Evolutionary conservation across 2,888 invertebrate species (phyloP), one percentile per base, ranked within the genome.

Genomic region (Craniophora ligustri): DNA sequence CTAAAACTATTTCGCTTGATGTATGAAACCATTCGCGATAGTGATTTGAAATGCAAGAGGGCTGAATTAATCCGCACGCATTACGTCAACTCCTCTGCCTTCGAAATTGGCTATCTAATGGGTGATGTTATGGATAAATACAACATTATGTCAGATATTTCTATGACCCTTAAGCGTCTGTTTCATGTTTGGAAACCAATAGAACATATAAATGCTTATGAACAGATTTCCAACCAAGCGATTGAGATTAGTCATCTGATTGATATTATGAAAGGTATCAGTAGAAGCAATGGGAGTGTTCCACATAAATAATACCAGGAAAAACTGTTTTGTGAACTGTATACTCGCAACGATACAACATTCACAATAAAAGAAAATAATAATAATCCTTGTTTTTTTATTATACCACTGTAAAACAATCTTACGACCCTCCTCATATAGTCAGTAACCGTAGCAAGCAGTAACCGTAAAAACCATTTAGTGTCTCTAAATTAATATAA

Each of bases 151-250:
- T 58, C 71, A 0, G 89, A 90, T 13, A 84, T 90, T 2, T 62
- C 85, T 0, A 14, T 53, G 5, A 88, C 89, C 0, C 8, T 89
- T 0, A 74, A 76, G 8, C 64, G 84, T 0, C 46, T 88, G 0
- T 83, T 85, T 7, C 28, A 60, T 0, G 76, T 79, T 0, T 91
- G 90, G 91, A 82, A 76, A n/a, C 90, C 90, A 0, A 82, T 91
- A 15, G 91, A 91, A n/a, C 91, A 90, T 55, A 86, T 90, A 0
- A 91, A 89, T 10, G 90, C 88, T 0, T 91, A 90, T 28, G 90
- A 89, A 3, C 88, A 89, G 50, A 88, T 90, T 0, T 86, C 89
- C 0, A 90, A 89, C 13, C 85, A 86, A 14, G 88, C 84, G 0
- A 85, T 88, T 0, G 88, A 89, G 38, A 78, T 89, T 0, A 83